A percentile compares a stretch with the other conserved stretches of the same genome.
These are phyloP conservation scores for Procambarus virginalis DNA, from an alignment of 1,140 invertebrate species.

Conservation along the genomic window DNA sequence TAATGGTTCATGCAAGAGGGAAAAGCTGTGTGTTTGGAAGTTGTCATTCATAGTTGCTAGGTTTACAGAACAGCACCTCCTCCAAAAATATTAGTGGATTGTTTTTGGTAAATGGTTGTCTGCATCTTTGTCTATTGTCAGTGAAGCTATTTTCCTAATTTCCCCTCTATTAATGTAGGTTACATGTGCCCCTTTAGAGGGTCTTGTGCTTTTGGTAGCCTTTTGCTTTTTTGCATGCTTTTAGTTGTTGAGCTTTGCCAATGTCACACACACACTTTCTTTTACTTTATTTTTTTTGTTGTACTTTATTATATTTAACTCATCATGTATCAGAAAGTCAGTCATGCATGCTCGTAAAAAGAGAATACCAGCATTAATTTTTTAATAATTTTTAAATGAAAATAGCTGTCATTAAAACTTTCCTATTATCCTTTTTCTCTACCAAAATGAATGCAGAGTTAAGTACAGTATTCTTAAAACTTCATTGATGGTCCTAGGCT, in stretches of 20 bases:
- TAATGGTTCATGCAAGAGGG: too few species aligned
- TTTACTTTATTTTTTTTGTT: neutral
- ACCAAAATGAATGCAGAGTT: slow-evolving; percentile 40
- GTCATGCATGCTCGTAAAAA: neutral
- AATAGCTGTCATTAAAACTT: slow-evolving; percentile 1
- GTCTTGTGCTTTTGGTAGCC: neutral
- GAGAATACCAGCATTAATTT: neutral
- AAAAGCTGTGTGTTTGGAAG: neutral
- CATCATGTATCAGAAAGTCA: neutral
- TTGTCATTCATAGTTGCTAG: neutral
- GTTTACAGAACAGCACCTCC: neutral
- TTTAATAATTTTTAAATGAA: neutral
- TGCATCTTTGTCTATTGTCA: neutral
- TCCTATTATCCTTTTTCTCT: slow-evolving; percentile 15
- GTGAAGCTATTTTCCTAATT: neutral
- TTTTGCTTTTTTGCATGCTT: slow-evolving; percentile 17
- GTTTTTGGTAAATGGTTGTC: slow-evolving; percentile 11
- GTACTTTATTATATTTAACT: neutral
- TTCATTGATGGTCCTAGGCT: neutral
- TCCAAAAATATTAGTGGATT: neutral
- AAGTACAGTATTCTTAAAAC: slow-evolving; percentile 18
- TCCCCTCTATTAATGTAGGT: neutral
- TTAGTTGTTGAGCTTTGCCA: neutral
- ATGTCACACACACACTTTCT: neutral
- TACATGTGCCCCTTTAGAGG: neutral